phyloP scores from a whole-genome alignment of 2,888 invertebrate species.

The Clusia tigrina region DNA sequence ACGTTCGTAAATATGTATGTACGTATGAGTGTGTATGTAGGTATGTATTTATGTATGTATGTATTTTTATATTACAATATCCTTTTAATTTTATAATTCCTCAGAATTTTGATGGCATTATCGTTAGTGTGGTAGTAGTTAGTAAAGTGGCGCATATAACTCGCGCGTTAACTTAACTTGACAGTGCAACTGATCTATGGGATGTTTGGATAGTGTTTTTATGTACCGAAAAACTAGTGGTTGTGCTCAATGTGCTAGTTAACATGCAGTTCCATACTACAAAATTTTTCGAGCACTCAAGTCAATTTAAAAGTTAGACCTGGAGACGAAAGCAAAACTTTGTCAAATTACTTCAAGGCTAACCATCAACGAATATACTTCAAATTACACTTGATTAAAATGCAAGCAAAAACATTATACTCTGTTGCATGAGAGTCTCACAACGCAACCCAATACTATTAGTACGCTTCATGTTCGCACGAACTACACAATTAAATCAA shows the following conservation, averaged over 20 bases:
- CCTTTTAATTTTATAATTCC: too few relatives aligned
- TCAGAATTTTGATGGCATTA: too few relatives aligned
- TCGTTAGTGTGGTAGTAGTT: too few relatives aligned
- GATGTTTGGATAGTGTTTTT: too few relatives aligned
- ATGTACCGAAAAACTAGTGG: too few relatives aligned
- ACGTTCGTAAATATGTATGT: too few relatives aligned
- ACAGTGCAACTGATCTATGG: too few relatives aligned
- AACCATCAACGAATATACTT: constrained; percentile 21
- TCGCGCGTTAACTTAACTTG: too few relatives aligned
- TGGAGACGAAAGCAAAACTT: constrained; percentile 19
- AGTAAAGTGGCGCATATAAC: too few relatives aligned
- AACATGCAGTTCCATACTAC: background rate
- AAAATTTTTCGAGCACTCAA: background rate
- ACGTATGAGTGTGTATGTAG: too few relatives aligned
- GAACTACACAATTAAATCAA: background rate
- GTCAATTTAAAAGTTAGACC: background rate
- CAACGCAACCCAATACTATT: background rate
- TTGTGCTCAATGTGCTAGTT: background rate
- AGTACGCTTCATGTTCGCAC: constrained; percentile 7
- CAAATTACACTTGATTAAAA: constrained; percentile 16
- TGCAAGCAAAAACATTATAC: constrained; percentile 25
- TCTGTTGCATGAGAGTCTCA: constrained; percentile 14
- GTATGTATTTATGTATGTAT: too few relatives aligned
- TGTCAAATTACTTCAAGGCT: constrained; percentile 29
- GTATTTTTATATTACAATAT: too few relatives aligned